Conservation (phyloP, 2,888 invertebrate genomes). For the Sturmia bella region DNA sequence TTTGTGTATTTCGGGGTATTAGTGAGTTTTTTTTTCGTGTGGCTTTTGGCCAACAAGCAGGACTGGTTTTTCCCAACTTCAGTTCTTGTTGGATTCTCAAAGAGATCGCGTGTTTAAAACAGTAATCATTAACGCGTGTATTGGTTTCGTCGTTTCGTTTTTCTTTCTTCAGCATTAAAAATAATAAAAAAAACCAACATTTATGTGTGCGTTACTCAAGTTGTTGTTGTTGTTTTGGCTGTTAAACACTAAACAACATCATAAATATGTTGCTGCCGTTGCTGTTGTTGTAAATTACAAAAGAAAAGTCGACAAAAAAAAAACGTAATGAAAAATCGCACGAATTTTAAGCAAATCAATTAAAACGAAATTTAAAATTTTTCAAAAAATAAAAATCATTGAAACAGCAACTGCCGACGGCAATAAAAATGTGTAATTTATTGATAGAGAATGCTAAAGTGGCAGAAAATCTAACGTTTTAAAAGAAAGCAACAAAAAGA, state of each 20-base stretch:
- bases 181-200: slow-evolving; percentile 33
- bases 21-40: slow-evolving; percentile 58
- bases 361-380: slow-evolving; percentile 37
- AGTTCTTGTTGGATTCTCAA: slow-evolving; percentile 82
- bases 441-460: not conserved
- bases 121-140: slow-evolving; percentile 68
- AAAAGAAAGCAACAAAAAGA: not conserved
- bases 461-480: slow-evolving; percentile 14
- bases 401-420: slow-evolving; percentile 53
- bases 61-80: slow-evolving; percentile 81
- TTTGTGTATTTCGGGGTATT: slow-evolving; percentile 40
- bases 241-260: slow-evolving; percentile 16
- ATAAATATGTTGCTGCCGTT: slow-evolving; percentile 42
- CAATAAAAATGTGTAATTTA: slow-evolving; percentile 11
- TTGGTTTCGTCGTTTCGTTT: slow-evolving; percentile 60
- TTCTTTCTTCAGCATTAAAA: slow-evolving; percentile 37
- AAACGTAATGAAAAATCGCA: slow-evolving; percentile 41
- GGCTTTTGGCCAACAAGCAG: slow-evolving; percentile 76
- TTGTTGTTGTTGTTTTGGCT: slow-evolving; percentile 40
- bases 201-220: slow-evolving; percentile 58
- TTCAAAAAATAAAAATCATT: slow-evolving; percentile 8
- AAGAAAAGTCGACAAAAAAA: slow-evolving; percentile 32
- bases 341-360: slow-evolving; percentile 34
- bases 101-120: slow-evolving; percentile 76
- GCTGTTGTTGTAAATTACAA: slow-evolving; percentile 40